These are phyloP conservation scores for Temnopleurus reevesii DNA, from an alignment of 53 echinoderm and acorn worm species.

Conservation along the genomic window DNA sequence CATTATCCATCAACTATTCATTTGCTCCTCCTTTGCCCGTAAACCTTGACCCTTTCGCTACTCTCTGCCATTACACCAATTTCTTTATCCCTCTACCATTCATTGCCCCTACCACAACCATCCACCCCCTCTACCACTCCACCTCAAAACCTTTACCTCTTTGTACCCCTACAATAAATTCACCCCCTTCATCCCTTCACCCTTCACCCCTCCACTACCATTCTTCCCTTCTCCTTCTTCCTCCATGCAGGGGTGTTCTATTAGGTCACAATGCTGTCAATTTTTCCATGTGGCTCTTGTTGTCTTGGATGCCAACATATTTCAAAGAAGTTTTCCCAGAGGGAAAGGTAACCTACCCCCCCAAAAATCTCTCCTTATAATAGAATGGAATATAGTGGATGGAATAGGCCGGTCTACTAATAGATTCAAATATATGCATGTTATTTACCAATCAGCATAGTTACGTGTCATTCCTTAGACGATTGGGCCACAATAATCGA, in stretches of 20 bases:
- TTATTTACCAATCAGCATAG: no score
- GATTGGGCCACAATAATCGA: no score
- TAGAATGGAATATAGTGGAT: no score
- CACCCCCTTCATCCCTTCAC: not conserved
- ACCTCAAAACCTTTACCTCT: not conserved
- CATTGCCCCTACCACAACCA: not conserved
- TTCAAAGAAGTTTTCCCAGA: slow-evolving; percentile 76
- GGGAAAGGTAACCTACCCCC: slow-evolving; percentile 70
- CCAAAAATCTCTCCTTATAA: no score
- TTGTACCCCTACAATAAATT: not conserved
- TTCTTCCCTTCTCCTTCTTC: not conserved
- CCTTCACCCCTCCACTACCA: not conserved
- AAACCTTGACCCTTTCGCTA: not conserved
- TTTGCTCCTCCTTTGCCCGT: not conserved
- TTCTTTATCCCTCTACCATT: not conserved
- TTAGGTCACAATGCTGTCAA: slow-evolving; percentile 36
- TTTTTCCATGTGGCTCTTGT: slow-evolving; percentile 59
- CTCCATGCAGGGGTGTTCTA: slow-evolving; percentile 30
- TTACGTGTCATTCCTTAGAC: no score
- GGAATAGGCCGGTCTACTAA: no score
- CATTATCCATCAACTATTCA: no score
- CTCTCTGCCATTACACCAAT: not conserved
- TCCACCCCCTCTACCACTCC: not conserved
- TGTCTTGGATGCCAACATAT: slow-evolving; percentile 84
- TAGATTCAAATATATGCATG: no score